phyloP scores from a whole-genome alignment of 92 coral and sea anemone species.

The Zoanthus solanderi region DNA sequence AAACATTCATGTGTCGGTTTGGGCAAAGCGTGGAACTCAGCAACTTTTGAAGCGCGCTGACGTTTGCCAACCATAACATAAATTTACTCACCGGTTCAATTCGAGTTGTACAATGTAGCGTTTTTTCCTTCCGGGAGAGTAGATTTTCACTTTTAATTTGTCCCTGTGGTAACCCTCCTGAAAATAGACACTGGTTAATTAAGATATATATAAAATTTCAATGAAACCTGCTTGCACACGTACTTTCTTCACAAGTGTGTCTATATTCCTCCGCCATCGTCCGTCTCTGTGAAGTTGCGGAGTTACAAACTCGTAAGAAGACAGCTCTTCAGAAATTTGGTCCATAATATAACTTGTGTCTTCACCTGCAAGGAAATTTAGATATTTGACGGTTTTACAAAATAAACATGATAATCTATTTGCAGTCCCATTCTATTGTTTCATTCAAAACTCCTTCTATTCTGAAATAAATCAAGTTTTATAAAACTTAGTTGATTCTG shows the following conservation, averaged over 20 bases:
- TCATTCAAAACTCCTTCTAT: not conserved
- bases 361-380: not conserved
- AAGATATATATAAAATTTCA: not conserved
- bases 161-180: slow-evolving; percentile 34
- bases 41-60: not conserved
- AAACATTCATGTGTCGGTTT: not conserved
- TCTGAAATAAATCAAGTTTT: too few relatives aligned
- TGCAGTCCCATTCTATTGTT: not conserved
- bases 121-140: slow-evolving; percentile 22
- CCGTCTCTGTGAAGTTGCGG: slow-evolving; percentile 55
- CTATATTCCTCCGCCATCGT: slow-evolving; percentile 51
- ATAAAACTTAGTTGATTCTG: too few relatives aligned
- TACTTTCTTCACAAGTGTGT: slow-evolving; percentile 3
- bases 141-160: slow-evolving; percentile 10
- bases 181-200: not conserved
- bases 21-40: not conserved
- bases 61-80: slow-evolving; percentile 3
- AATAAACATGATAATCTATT: not conserved
- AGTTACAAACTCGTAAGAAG: slow-evolving; percentile 54
- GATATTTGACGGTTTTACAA: not conserved
- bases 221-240: not conserved
- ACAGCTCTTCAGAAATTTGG: slow-evolving; percentile 37
- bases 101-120: slow-evolving; percentile 4
- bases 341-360: not conserved
- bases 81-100: slow-evolving; percentile 35